These are phyloP conservation scores for Rhingia campestris DNA, from an alignment of 2,888 invertebrate genomes.

Conservation along the genomic window DNA sequence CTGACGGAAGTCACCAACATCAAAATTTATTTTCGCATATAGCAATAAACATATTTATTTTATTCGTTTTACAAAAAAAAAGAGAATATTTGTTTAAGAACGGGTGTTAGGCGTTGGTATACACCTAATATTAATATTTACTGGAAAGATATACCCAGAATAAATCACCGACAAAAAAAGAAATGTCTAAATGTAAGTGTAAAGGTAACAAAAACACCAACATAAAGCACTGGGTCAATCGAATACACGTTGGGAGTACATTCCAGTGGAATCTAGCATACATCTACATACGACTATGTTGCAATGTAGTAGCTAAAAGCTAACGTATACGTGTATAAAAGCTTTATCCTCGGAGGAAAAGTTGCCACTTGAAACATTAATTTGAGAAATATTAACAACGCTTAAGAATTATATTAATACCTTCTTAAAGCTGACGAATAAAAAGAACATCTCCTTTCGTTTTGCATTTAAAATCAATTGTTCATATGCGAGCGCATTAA, in stretches of 20 bases:
- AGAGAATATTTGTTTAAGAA: too few relatives aligned
- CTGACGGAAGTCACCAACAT: too few relatives aligned
- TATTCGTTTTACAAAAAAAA: too few relatives aligned
- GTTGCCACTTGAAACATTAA: constrained; percentile 14
- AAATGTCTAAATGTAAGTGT: constrained; percentile 9
- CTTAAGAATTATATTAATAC: background rate
- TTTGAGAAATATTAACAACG: constrained; percentile 16
- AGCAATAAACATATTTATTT: too few relatives aligned
- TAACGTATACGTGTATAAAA: constrained; percentile 19
- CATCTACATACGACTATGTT: constrained; percentile 12
- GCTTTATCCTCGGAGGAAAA: constrained; percentile 19
- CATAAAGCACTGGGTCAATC: constrained; percentile 56
- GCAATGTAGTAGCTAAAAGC: constrained; percentile 48
- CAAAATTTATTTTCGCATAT: background rate
- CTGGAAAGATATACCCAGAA: constrained; percentile 11
- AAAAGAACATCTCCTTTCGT: background rate
- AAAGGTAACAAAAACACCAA: constrained; percentile 31
- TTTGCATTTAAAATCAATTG: background rate
- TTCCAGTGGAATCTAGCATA: constrained; percentile 4
- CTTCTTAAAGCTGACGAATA: background rate
- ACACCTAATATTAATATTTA: constrained; percentile 25
- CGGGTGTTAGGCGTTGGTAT: background rate
- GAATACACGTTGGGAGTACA: constrained; percentile 39
- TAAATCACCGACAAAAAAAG: constrained; percentile 39
- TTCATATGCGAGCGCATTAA: background rate